Conservation (phyloP, 2,888 invertebrate species). For the Tetranychus truncatus region DNA sequence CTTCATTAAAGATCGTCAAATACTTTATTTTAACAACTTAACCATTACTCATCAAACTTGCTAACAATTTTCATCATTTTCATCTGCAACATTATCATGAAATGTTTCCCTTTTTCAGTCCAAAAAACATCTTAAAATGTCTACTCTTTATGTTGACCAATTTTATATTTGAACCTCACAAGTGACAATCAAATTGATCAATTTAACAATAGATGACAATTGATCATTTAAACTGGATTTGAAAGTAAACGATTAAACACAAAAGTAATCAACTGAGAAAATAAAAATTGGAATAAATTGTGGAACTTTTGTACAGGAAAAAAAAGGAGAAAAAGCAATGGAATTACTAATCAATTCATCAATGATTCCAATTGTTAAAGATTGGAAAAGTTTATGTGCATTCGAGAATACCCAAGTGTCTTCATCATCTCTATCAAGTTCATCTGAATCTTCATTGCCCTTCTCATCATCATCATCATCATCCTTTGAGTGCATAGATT, state of each 20-base stretch:
- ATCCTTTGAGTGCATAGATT: not conserved
- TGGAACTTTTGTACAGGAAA: not conserved
- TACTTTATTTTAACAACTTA: not conserved
- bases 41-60: not conserved
- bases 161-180: too few species aligned
- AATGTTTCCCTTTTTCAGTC: not conserved
- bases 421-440: not conserved
- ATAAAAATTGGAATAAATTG: too few species aligned
- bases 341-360: not conserved
- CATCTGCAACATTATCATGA: not conserved
- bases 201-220: too few species aligned
- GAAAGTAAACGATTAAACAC: too few species aligned
- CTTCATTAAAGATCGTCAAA: too few species aligned
- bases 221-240: too few species aligned
- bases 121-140: too few species aligned
- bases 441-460: not conserved
- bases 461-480: not conserved
- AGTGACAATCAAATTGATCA: too few species aligned
- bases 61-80: not conserved
- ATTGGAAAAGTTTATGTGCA: not conserved
- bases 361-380: not conserved
- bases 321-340: not conserved
- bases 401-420: not conserved
- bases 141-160: too few species aligned
- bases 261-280: too few species aligned